Percentiles rank a stretch among this genome's conserved stretches.
Evolutionary conservation across 1,140 invertebrate genomes (phyloP).

Genomic region (Drosophila lowei): DNA sequence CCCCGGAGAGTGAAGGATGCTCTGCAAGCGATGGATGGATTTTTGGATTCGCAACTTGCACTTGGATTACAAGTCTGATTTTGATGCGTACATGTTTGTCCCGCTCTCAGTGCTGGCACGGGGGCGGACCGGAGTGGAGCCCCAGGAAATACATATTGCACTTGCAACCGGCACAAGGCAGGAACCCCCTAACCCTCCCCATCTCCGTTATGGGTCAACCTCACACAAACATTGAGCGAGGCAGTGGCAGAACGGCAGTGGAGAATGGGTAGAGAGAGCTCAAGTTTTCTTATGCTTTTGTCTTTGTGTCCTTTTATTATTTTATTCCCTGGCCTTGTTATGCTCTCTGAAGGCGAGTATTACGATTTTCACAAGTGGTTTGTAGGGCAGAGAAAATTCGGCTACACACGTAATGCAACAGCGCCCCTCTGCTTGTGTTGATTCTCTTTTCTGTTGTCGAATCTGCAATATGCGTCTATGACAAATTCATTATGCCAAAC

Average conservation of each 20-base stretch:
- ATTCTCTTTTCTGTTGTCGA: too few relatives aligned
- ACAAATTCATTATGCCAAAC: too few relatives aligned
- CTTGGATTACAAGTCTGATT: constrained; percentile 82
- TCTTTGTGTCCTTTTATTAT: constrained; percentile 81
- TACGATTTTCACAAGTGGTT: too few relatives aligned
- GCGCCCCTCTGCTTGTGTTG: too few relatives aligned
- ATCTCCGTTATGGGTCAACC: constrained; percentile 63
- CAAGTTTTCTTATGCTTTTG: constrained; percentile 79
- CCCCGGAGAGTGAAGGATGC: constrained; percentile 46
- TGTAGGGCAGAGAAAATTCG: too few relatives aligned
- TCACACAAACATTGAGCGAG: constrained; percentile 21
- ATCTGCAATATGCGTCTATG: too few relatives aligned
- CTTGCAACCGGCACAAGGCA: constrained; percentile 24
- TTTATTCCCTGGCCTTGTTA: constrained; percentile 73
- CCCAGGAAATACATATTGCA: constrained; percentile 35
- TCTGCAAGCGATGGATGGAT: constrained; percentile 76
- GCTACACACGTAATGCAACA: too few relatives aligned
- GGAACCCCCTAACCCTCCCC: constrained; percentile 6
- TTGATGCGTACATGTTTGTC: constrained; percentile 78
- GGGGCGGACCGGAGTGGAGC: not conserved
- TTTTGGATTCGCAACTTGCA: constrained; percentile 81
- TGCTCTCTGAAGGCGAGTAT: too few relatives aligned
- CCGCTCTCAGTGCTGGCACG: constrained; percentile 16
- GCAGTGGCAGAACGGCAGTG: not conserved
- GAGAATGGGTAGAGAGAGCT: constrained; percentile 16